Base-by-base conservation (phyloP, 2,113 vertebrate genomes). In the Pelodiscus sinensis region DNA sequence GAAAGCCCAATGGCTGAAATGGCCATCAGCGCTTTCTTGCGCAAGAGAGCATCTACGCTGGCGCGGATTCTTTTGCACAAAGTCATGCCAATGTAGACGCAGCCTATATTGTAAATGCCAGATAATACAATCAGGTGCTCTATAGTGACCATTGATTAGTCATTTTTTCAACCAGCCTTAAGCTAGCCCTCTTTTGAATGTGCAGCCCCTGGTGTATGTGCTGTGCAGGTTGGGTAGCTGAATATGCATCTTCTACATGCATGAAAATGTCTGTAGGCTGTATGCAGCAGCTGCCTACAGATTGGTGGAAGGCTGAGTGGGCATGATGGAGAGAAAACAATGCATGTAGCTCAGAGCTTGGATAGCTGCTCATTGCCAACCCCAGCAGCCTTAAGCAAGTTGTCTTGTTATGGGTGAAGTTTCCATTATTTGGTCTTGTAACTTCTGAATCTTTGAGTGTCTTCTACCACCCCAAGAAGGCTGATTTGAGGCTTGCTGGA, bases 221-320 rank as follows among this genome's bases (percentile, higher is more conserved):
- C 77, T 8, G 38, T 62, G 0, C 1, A 9, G n/a, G 13, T 2
- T 54, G 22, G 35, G 24, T 44, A 50, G 78, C 27, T 58, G n/a
- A 85, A 14, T 29, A 27, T 77, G 21, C 57, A 1, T 25, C 58
- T 62, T 2, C 38, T 62, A 2, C 38, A 31, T 4, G 0, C 4
- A 10, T 16, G 4, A 0, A 35, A 35, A 71, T 14, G 5, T 77
- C 19, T 77, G 38, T 24, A 50, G 73, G 73, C 24, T 13, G 38
- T 2, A 1, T 2, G 1, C 1, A 8, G 38, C 50, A 35, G 38
- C 22, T 38, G 18, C 1, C 27, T 0, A 0, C 2, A 35, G 80
- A 2, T 8, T 21, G 29, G 29, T 21, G 58, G 11, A 62, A 54
- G 4, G 4, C 4, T 27, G 21, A 35, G 2, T 31, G 44, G 73